Percentiles rank a stretch among this genome's conserved stretches.
Conservation (phyloP, 2,888 invertebrate genomes). For the Dicroscelio sp. region DNA sequence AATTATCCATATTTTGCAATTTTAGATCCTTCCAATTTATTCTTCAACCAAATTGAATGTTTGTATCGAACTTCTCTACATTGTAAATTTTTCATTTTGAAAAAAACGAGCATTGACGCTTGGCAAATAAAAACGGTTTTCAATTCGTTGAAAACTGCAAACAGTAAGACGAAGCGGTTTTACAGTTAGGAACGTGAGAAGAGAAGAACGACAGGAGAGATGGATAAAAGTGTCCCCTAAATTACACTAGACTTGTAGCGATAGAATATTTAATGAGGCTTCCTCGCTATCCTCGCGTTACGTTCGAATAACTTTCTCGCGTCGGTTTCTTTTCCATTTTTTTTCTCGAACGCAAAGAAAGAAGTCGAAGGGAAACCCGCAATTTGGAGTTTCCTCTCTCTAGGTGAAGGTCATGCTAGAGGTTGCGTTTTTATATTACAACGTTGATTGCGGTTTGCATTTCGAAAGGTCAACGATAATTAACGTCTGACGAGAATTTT, state of each 20-base stretch:
- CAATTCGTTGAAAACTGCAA: too few species aligned
- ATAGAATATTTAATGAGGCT: conserved; percentile 67
- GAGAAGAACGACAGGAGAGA: conserved; percentile 23
- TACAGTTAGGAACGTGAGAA: conserved; percentile 68
- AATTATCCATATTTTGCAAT: too few species aligned
- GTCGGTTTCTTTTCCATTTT: conserved; percentile 61
- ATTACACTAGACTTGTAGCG: conserved; percentile 44
- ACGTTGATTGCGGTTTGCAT: background rate
- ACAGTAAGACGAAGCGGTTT: background rate
- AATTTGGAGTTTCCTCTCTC: conserved; percentile 64
- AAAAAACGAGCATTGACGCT: too few species aligned
- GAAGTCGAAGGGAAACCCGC: conserved; percentile 62
- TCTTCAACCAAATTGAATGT: too few species aligned
- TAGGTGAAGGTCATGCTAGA: conserved; percentile 67
- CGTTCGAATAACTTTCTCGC: conserved; percentile 75
- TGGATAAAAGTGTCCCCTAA: conserved; percentile 64
- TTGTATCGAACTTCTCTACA: too few species aligned
- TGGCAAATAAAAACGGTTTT: too few species aligned
- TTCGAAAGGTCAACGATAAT: conserved; percentile 24
- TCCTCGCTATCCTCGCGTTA: conserved; percentile 37
- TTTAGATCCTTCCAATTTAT: too few species aligned
- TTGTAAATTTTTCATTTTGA: too few species aligned
- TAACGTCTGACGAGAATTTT: background rate
- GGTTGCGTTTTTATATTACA: conserved; percentile 41
- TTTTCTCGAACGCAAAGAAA: conserved; percentile 58